phyloP scores from a whole-genome alignment of 2,888 invertebrate genomes.

The Lasioglossum pauxillum region DNA sequence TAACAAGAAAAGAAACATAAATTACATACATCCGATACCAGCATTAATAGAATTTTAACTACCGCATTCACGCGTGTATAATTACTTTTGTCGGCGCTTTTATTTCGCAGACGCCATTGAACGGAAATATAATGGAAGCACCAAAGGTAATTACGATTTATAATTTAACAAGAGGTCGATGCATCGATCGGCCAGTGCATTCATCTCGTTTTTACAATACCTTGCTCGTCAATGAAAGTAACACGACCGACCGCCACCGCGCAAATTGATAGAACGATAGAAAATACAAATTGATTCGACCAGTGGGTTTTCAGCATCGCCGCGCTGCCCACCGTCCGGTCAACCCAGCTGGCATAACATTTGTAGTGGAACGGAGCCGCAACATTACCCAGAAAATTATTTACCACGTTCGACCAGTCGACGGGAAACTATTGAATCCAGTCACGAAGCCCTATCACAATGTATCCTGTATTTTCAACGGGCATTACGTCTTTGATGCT shows the following conservation, averaged over 20 bases:
- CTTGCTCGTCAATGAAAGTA: background rate
- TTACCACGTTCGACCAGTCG: background rate
- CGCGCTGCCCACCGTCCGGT: background rate
- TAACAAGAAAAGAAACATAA: background rate
- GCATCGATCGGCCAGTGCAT: background rate
- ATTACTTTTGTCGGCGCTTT: background rate
- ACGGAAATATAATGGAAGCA: background rate
- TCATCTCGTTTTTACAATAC: background rate
- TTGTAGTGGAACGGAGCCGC: background rate
- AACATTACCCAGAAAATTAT: background rate
- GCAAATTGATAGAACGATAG: conserved; percentile 1
- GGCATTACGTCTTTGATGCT: too few species aligned
- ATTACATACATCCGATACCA: background rate
- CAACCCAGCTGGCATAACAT: background rate
- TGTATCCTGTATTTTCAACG: background rate
- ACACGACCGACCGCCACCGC: background rate
- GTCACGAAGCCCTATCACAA: background rate
- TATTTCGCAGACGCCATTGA: background rate
- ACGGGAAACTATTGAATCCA: background rate
- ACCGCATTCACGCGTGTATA: background rate
- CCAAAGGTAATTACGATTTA: background rate
- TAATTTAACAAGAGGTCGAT: background rate
- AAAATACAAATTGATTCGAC: background rate
- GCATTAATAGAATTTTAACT: background rate
- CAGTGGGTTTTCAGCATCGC: background rate